These are phyloP conservation scores for Harpalus rubripes DNA, from an alignment of 2,888 invertebrate genomes.

Conservation along the genomic window DNA sequence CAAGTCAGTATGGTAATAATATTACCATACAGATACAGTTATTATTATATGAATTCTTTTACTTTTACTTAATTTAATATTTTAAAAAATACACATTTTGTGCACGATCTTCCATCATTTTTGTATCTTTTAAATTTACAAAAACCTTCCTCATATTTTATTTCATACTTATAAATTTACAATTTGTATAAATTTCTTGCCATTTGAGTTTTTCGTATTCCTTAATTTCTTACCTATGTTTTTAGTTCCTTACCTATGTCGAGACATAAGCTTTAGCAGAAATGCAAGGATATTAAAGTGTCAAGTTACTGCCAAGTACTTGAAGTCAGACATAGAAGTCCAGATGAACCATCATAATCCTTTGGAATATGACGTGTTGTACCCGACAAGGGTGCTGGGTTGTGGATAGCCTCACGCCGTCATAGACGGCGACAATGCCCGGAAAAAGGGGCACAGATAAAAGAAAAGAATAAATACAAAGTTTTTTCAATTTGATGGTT, in stretches of 20 bases:
- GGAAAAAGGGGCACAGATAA: not conserved
- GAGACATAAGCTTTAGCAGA: not conserved
- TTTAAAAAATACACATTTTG: too few relatives aligned
- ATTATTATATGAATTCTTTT: too few relatives aligned
- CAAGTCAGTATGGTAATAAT: too few relatives aligned
- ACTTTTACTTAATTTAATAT: too few relatives aligned
- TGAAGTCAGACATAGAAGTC: not conserved
- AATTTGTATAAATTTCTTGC: too few relatives aligned
- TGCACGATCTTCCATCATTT: too few relatives aligned
- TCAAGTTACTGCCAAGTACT: not conserved
- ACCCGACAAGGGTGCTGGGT: not conserved
- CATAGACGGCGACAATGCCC: not conserved
- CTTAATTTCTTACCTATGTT: not conserved
- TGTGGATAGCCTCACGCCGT: not conserved
- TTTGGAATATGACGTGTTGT: conserved; percentile 1
- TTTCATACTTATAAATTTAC: too few relatives aligned
- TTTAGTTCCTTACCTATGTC: too few relatives aligned
- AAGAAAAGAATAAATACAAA: not conserved
- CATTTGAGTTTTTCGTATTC: too few relatives aligned
- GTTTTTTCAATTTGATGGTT: not conserved
- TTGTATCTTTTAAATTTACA: too few relatives aligned
- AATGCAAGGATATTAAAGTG: not conserved
- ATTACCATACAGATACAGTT: too few relatives aligned
- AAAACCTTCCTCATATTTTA: too few relatives aligned
- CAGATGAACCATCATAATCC: not conserved